phyloP scores from a whole-genome alignment of 2,888 invertebrate genomes.

The Caenorhabditis imperialis region DNA sequence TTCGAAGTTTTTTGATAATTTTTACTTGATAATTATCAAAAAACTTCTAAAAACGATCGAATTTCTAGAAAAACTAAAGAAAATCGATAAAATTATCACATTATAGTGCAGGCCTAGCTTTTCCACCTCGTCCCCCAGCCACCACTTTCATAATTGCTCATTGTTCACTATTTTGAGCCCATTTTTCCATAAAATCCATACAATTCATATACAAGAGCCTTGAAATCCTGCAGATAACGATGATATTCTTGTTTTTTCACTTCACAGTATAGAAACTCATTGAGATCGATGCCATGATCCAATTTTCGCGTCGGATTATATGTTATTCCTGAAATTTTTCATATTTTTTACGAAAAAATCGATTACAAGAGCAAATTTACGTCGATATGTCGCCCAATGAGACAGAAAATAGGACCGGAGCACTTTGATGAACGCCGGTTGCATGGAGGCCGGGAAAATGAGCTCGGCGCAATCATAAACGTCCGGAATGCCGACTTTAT shows the following conservation, averaged over 20 bases:
- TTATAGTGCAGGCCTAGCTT: too few species aligned
- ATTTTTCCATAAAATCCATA: too few species aligned
- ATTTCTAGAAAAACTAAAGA: too few species aligned
- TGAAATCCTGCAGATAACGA: slow-evolving; percentile 31
- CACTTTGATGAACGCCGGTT: slow-evolving; percentile 19
- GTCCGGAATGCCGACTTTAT: slow-evolving; percentile 21
- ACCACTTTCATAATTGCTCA: too few species aligned
- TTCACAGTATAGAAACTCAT: slow-evolving; percentile 1
- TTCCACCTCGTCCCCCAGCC: too few species aligned
- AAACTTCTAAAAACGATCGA: too few species aligned
- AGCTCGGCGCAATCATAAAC: slow-evolving; percentile 27
- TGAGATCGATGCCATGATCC: slow-evolving; percentile 21
- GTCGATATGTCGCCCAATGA: slow-evolving; percentile 28
- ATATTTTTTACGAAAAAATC: neutral
- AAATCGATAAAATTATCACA: too few species aligned
- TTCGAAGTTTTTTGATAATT: too few species aligned
- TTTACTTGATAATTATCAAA: too few species aligned
- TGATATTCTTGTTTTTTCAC: slow-evolving; percentile 6
- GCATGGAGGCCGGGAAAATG: slow-evolving; percentile 33
- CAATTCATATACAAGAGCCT: slow-evolving; percentile 32
- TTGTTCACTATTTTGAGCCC: too few species aligned
- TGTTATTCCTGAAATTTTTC: slow-evolving; percentile 12
- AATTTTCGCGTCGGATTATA: slow-evolving; percentile 17
- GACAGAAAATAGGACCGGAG: slow-evolving; percentile 39
- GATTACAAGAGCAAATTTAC: slow-evolving; percentile 2